Base-by-base conservation (phyloP, 2,888 invertebrate species). In the Tholera decimalis region DNA sequence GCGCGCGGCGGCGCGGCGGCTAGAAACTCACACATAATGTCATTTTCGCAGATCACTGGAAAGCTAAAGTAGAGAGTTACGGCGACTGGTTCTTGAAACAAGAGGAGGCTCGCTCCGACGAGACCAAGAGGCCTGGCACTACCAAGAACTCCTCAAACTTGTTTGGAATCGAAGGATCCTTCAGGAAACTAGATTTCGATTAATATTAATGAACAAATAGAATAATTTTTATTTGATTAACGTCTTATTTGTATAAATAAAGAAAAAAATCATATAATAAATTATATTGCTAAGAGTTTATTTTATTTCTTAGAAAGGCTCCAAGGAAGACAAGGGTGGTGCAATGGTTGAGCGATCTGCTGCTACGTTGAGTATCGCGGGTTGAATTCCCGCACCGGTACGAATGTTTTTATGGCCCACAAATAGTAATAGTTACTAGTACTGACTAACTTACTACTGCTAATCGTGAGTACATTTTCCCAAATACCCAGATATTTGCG, bases 161-260 rank as follows among this genome's bases (percentile, higher is more conserved):
- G 20, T 96, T 96, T 74, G 96, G 96, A 11, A 85, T 81, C 9
- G 81, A 80, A 59, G 73, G 80, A 22, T 96, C 96, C 41, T 96
- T 96, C 81, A 88, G 96, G 69, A 90, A 94, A 85, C 84, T 96
- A 44, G 90, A 92, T 75, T 90, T 96, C 15, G 96, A 96, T 89
- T 96, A 83, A 72, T 54, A 13, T 33, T 20, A 20, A 26, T 58
- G 9, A 53, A 44, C 5, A 41, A 47, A 44, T 60, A 77, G 44
- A 35, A 8, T 68, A 35, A 44, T 46, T 58, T 41, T 49, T 26
- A 30, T 61, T 47, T 26, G 11, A 41, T 63, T 30, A 43, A 51
- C 22, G n/a, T 66, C 0, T 56, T 11, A 69, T 33, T 44, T 73
- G 41, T 47, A 47, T 1, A 54, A 53, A 39, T 49, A 64, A 64